Base-by-base conservation (phyloP, 2,113 vertebrate genomes). In the Leptodactylus fuscus region DNA sequence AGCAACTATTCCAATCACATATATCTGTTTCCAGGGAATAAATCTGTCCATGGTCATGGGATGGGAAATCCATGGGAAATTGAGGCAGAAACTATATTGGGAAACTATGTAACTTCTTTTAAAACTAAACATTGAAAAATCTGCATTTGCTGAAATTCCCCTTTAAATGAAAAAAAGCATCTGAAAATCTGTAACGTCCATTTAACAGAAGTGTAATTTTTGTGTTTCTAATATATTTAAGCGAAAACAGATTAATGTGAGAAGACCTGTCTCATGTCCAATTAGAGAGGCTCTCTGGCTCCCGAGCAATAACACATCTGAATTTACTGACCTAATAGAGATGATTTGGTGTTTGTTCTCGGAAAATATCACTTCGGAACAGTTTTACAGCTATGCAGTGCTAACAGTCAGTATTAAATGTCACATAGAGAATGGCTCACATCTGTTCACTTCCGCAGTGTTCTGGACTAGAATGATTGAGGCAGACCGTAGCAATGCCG, bases 241-340 rank as follows among this genome's bases (percentile, higher is more conserved):
- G 62, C 73, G 55, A 85, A 79, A 85, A 53, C 76, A 80, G 44
- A 85, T 85, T 69, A 51, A 85, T 85, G 76, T 53, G 71, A 73
- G 29, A 80, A 60, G 83, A 62, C 83, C 65, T 24, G 71, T 81
- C 36, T 58, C 5, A 71, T 67, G 62, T 85, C 76, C 78, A 80
- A 85, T 85, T 80, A 85, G 65, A 80, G 58, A 44, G 74, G 48
- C 76, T 81, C 65, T 81, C 49, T 13, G 70, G 15, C 46, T 81
- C 20, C 76, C 13, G 18, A 29, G 84, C 84, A 58, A 73, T 80
- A 85, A 85, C 48, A 36, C 65, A 80, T 85, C 38, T 58, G 84
- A 85, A 85, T 85, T 85, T 85, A 81, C 84, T 81, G 84, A 85
- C 84, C 84, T 85, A 85, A 85, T 81, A 81, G 84, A 85, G 84